phyloP scores from a whole-genome alignment of 2,797 vertebrate species.

The Alcedo atthis region DNA sequence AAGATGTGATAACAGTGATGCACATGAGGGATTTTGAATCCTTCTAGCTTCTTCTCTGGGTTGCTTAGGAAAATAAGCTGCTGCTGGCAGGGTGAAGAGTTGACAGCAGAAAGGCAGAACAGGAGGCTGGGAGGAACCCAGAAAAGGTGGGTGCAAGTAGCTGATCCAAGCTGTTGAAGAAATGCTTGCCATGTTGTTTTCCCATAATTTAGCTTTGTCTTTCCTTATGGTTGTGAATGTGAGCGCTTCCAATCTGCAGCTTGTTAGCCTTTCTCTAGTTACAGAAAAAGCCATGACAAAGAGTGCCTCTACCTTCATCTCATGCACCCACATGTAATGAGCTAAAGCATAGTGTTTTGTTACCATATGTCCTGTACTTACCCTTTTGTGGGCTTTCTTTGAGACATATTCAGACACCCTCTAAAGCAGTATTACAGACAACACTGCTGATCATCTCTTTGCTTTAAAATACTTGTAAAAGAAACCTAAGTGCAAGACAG shows the following conservation, averaged over 20 bases:
- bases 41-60: not conserved
- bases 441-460: not conserved
- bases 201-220: not conserved
- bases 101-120: not conserved
- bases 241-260: not conserved
- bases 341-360: not conserved
- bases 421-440: not conserved
- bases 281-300: not conserved
- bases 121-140: not conserved
- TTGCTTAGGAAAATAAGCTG: not conserved
- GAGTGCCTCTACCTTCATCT: not conserved
- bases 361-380: not conserved
- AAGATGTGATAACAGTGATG: not conserved
- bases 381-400: not conserved
- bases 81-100: not conserved
- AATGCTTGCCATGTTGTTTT: fast-evolving
- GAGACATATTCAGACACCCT: not conserved
- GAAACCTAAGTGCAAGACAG: not conserved
- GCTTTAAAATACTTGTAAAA: constrained; percentile 6
- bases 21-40: fast-evolving
- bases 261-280: not conserved
- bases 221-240: not conserved
- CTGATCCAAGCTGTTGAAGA: fast-evolving
- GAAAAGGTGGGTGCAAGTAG: not conserved
- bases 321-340: fast-evolving